These are phyloP conservation scores for Cephalotes varians DNA, from an alignment of 2,888 invertebrate species.

Conservation along the genomic window DNA sequence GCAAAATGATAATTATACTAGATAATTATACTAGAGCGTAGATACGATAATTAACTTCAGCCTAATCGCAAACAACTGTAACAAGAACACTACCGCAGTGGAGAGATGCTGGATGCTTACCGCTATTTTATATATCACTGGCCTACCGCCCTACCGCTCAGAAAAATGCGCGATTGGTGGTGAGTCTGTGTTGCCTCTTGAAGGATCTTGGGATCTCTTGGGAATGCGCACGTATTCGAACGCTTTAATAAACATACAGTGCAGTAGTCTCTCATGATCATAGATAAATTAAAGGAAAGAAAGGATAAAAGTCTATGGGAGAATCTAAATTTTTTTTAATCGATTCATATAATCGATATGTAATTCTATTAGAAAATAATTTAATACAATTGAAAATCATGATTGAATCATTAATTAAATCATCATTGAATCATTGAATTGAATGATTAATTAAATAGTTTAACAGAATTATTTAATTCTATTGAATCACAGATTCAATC, in stretches of 20 bases:
- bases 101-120: conserved; percentile 77
- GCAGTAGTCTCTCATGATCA: neutral
- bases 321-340: too few relatives aligned
- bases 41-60: neutral
- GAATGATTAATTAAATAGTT: too few relatives aligned
- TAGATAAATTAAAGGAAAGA: neutral
- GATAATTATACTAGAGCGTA: neutral
- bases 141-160: conserved; percentile 73
- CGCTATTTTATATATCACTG: conserved; percentile 78
- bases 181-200: conserved; percentile 7
- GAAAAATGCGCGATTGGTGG: conserved; percentile 61
- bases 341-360: neutral
- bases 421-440: too few relatives aligned
- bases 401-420: neutral
- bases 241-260: conserved; percentile 7
- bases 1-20: neutral
- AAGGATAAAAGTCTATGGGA: neutral
- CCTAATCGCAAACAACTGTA: conserved; percentile 34
- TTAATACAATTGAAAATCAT: too few relatives aligned
- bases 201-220: neutral
- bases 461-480: neutral
- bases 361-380: neutral
- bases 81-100: conserved; percentile 70
- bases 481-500: neutral
- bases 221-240: neutral